Evolutionary conservation across 2,797 vertebrate species (phyloP).

Genomic region (Falco naumanni): DNA sequence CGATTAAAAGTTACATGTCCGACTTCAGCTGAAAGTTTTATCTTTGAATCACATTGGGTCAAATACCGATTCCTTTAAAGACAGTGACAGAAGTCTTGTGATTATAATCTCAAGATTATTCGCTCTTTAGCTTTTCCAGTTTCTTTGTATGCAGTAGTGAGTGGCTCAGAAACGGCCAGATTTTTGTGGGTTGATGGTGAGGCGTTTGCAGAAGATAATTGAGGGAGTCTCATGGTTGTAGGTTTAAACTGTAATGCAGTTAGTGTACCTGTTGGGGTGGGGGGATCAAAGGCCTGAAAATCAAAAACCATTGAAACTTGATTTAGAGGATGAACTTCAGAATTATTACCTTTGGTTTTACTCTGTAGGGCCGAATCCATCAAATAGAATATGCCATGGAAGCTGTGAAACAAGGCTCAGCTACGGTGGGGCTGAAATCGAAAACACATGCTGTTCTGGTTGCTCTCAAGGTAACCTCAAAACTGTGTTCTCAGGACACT

Average conservation of each 20-base stretch:
- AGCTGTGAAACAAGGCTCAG: conserved; percentile 97
- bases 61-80: background rate
- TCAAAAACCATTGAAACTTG: background rate
- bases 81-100: background rate
- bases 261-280: background rate
- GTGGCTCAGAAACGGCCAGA: background rate
- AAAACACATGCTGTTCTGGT: conserved; percentile 92
- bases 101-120: background rate
- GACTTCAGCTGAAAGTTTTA: background rate
- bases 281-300: background rate
- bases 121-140: background rate
- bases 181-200: background rate
- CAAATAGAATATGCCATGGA: conserved; percentile 99
- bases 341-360: background rate
- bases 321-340: background rate
- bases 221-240: background rate
- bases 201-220: background rate
- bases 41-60: background rate
- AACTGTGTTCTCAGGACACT: background rate
- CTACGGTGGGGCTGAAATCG: conserved; percentile 95
- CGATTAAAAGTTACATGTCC: background rate
- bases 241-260: background rate
- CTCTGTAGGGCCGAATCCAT: conserved; percentile 92
- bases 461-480: conserved; percentile 88
- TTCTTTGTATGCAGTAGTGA: background rate